A percentile compares a stretch with the other conserved stretches of the same genome.
phyloP scores from a whole-genome alignment of 2,113 vertebrate genomes.

The Dolichallabes microphthalmus region DNA sequence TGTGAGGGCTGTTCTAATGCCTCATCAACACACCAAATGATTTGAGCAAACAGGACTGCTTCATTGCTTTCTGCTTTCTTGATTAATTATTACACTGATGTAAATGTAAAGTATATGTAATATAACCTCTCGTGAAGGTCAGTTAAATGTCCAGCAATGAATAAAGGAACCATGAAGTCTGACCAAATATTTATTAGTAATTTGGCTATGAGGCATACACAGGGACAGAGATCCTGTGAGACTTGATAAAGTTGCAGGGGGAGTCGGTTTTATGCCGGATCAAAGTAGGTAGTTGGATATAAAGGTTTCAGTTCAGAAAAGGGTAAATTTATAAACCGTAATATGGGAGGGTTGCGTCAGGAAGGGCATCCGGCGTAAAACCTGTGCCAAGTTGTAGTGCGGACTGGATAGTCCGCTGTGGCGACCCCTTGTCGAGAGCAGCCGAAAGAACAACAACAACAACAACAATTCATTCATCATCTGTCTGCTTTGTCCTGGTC shows the following conservation, averaged over 20 bases:
- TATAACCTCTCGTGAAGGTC: conserved; percentile 20
- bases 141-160: conserved; percentile 26
- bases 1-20: conserved; percentile 47
- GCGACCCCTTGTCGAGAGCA: too few relatives aligned
- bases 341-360: too few relatives aligned
- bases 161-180: background rate
- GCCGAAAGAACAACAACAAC: too few relatives aligned
- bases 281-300: background rate
- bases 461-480: background rate
- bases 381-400: too few relatives aligned
- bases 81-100: conserved; percentile 48
- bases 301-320: background rate
- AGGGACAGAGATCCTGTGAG: background rate
- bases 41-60: conserved; percentile 54
- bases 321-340: background rate
- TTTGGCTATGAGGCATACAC: background rate
- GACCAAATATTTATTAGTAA: background rate
- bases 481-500: background rate
- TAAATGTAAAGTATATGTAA: conserved; percentile 42
- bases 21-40: conserved; percentile 46
- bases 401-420: too few relatives aligned
- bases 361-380: too few relatives aligned
- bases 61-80: conserved; percentile 53
- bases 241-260: background rate
- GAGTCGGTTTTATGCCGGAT: background rate